These are phyloP conservation scores for Heliconius hewitsoni DNA, from an alignment of 1,140 invertebrate genomes.

Conservation along the genomic window DNA sequence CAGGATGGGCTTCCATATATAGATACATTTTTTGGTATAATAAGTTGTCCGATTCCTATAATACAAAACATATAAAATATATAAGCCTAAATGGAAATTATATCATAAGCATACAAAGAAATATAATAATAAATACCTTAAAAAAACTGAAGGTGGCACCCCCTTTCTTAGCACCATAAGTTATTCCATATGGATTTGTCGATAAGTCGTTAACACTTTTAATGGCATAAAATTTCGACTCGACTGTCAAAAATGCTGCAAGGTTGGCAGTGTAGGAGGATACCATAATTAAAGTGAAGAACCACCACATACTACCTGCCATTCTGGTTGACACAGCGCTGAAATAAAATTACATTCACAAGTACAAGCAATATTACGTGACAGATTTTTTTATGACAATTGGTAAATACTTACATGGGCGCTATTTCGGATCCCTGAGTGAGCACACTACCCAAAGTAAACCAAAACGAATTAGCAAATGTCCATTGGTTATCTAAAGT, in stretches of 20 bases:
- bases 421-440: slow-evolving; percentile 94
- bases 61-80: slow-evolving; percentile 4
- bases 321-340: slow-evolving; percentile 90
- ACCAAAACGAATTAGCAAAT: slow-evolving; percentile 92
- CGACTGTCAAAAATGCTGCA: slow-evolving; percentile 97
- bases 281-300: slow-evolving; percentile 97
- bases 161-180: slow-evolving; percentile 91
- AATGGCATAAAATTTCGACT: slow-evolving; percentile 91
- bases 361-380: background rate
- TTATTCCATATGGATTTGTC: slow-evolving; percentile 85
- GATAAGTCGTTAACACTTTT: slow-evolving; percentile 92
- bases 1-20: slow-evolving; percentile 87
- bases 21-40: slow-evolving; percentile 91
- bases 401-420: slow-evolving; percentile 82
- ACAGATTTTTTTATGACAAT: background rate
- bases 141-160: slow-evolving; percentile 94
- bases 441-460: slow-evolving; percentile 90
- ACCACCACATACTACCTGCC: slow-evolving; percentile 94
- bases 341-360: slow-evolving; percentile 32
- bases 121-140: slow-evolving; percentile 82
- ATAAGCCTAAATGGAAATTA: background rate
- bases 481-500: slow-evolving; percentile 92
- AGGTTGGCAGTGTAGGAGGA: slow-evolving; percentile 98
- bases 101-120: background rate
- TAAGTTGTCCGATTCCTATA: slow-evolving; percentile 85